Evolutionary conservation across 2,113 vertebrate species (phyloP).

Genomic region (Sebastes schlegelii): DNA sequence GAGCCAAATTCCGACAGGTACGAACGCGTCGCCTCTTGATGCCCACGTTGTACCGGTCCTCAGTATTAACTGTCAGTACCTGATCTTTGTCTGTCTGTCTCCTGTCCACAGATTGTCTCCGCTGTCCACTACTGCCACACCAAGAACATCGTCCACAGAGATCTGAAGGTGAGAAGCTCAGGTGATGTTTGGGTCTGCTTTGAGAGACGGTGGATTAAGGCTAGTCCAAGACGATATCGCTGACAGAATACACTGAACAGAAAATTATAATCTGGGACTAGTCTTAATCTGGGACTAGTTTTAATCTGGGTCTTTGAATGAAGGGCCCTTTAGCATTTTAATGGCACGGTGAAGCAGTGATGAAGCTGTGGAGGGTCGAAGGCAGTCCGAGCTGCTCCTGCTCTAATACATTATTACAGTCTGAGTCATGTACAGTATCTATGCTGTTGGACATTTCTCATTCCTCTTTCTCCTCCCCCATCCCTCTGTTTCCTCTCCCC

Average conservation of each 20-base stretch:
- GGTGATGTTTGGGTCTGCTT: constrained; percentile 28
- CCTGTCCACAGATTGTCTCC: constrained; percentile 89
- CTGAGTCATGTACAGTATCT: constrained; percentile 62
- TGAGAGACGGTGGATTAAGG: constrained; percentile 53
- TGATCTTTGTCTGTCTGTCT: constrained; percentile 1
- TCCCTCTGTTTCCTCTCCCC: not conserved
- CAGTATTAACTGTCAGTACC: not conserved
- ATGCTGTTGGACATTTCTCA: constrained; percentile 45
- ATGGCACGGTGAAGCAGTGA: constrained; percentile 18
- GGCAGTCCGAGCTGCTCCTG: constrained; percentile 6
- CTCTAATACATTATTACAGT: constrained; percentile 32
- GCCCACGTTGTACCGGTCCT: not conserved
- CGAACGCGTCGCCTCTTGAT: not conserved
- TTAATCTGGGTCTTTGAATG: constrained; percentile 61
- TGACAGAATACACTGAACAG: constrained; percentile 55
- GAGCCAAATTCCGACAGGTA: constrained; percentile 88
- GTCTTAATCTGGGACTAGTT: constrained; percentile 67
- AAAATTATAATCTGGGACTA: constrained; percentile 66
- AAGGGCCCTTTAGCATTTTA: constrained; percentile 45
- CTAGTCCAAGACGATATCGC: constrained; percentile 39
- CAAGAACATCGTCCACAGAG: constrained; percentile 95
- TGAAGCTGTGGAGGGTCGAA: constrained; percentile 10
- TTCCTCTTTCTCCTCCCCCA: constrained; percentile 34
- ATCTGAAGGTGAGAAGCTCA: constrained; percentile 88
- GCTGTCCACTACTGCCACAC: constrained; percentile 96